Percentiles rank a stretch among this genome's conserved stretches.
phyloP scores from a whole-genome alignment of 2,797 vertebrate genomes.

The Hyperoplus lanceolatus region DNA sequence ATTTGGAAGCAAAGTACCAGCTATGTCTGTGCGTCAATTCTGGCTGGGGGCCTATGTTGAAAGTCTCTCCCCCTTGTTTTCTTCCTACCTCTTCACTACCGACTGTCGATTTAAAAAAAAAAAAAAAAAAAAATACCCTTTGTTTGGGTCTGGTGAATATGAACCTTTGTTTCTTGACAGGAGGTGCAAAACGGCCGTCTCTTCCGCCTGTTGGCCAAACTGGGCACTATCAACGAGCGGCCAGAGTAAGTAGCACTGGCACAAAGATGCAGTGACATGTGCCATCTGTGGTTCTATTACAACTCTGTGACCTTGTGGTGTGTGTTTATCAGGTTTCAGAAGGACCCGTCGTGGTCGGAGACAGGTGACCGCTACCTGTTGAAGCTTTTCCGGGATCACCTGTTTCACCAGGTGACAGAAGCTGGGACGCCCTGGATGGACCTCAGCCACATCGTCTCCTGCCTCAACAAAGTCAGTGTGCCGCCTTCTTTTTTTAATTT shows the following conservation, averaged over 20 bases:
- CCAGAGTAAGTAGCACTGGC: slow-evolving; percentile 91
- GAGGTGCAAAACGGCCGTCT: slow-evolving; percentile 99
- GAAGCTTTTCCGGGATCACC: slow-evolving; percentile 99
- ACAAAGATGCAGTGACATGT: not conserved
- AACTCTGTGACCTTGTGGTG: slow-evolving; percentile 4
- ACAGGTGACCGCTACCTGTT: slow-evolving; percentile 98
- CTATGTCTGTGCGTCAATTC: not conserved
- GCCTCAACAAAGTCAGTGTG: slow-evolving; percentile 97
- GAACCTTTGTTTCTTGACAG: slow-evolving; percentile 81
- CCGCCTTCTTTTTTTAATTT: not conserved
- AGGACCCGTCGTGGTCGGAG: slow-evolving; percentile 98
- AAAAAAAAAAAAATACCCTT: not conserved
- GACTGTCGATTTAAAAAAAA: not conserved
- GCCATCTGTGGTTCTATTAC: not conserved
- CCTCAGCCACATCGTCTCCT: slow-evolving; percentile 99
- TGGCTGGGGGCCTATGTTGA: not conserved
- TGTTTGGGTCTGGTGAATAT: not conserved
- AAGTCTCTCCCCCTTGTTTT: not conserved
- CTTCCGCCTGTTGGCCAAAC: slow-evolving; percentile 97
- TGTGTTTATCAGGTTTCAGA: slow-evolving; percentile 92
- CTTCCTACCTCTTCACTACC: not conserved
- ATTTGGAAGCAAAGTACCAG: not conserved
- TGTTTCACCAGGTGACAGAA: slow-evolving; percentile 99
- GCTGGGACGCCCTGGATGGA: slow-evolving; percentile 98
- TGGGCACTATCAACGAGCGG: slow-evolving; percentile 99